These are phyloP conservation scores for Phaenicophaeus curvirostris DNA, from an alignment of 2,797 vertebrate species.

Conservation along the genomic window DNA sequence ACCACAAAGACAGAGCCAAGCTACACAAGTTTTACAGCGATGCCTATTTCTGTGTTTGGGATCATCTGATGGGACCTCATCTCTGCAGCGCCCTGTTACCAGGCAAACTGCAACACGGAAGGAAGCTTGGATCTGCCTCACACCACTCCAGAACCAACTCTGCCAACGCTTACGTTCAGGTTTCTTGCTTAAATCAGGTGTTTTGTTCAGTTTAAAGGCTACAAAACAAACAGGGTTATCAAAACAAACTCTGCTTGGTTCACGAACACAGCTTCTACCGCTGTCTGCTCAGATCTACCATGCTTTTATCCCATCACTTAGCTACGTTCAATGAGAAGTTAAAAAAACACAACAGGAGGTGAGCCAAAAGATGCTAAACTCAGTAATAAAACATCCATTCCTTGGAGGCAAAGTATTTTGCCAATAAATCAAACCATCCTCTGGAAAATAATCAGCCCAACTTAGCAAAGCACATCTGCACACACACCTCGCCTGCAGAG, in stretches of 20 bases:
- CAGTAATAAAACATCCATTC: neutral
- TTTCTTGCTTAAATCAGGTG: neutral
- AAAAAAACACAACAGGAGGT: neutral
- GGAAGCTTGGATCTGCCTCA: neutral
- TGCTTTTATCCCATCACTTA: neutral
- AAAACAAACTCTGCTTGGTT: neutral
- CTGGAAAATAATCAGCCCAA: neutral
- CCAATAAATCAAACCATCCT: neutral
- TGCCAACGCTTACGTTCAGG: neutral
- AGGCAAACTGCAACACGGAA: neutral
- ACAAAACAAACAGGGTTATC: neutral
- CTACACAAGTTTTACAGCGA: accelerated
- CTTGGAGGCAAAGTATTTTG: neutral
- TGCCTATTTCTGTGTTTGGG: neutral
- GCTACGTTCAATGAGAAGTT: neutral
- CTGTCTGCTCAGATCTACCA: neutral
- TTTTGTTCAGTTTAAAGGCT: neutral
- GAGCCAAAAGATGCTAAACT: neutral
- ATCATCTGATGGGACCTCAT: neutral
- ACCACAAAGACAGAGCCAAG: neutral
- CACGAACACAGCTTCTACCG: neutral
- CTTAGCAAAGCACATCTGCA: neutral
- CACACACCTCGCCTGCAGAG: neutral
- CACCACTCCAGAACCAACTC: neutral
- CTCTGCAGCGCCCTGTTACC: neutral